Evolutionary conservation across 2,113 vertebrate species (phyloP), one percentile per base, ranked within the genome.

Genomic region (Trematocara marginatum): DNA sequence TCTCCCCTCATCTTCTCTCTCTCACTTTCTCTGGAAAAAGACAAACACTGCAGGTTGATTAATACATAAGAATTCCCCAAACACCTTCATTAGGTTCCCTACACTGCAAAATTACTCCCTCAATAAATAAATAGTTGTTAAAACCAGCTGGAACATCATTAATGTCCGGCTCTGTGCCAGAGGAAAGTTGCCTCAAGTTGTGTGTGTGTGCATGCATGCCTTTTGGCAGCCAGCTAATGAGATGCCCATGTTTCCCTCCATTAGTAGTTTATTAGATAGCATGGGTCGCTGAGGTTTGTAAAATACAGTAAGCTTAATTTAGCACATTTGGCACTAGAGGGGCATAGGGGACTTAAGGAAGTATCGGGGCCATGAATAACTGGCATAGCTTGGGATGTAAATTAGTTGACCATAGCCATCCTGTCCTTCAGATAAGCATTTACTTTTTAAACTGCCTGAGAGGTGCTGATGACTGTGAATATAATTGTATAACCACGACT

Each of bases 231-330:
- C 35, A 86, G 74, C 87, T 95, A 94, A 94, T 95, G 92, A 93
- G 90, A 92, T 89, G 90, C 83, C 88, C 79, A 82, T 92, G 93
- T 93, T 94, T 92, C 85, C 83, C 88, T 92, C 93, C 95, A 94
- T 94, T 94, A 94, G 87, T 88, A 91, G 84, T 94, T 94, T 92
- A 93, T 92, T 93, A 94, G 88, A 91, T 90, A 91, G 88, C 88
- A 85, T 80, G 83, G 91, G 93, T 93, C 88, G 84, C 90, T 91
- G 93, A 93, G 92, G 91, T 91, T 92, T 90, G 91, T 92, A 90
- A 90, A 93, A 91, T 88, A 90, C 87, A 82, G 89, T 84, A 82
- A 84, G 93, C 89, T 93, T 93, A 93, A 94, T 94, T 95, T 93
- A 92, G 90, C 86, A 78, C 83, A 76, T 90, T 93, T 92, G 90